Evolutionary conservation across 2,888 invertebrate genomes (phyloP).

Genomic region (Caenorhabditis zanzibari): DNA sequence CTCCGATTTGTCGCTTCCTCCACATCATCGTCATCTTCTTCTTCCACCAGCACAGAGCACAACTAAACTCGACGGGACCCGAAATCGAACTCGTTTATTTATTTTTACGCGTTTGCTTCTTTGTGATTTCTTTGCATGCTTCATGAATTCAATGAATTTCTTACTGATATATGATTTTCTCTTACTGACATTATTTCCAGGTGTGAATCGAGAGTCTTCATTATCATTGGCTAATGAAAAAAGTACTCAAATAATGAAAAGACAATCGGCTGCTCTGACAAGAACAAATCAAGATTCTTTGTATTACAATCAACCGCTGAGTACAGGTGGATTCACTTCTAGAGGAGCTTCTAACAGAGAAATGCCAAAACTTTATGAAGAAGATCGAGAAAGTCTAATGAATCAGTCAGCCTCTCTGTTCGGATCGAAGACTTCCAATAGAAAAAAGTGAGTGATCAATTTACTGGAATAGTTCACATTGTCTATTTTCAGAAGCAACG

Average conservation of each 20-base stretch:
- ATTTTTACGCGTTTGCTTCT: conserved; percentile 21
- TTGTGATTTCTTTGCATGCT: conserved; percentile 23
- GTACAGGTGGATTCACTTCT: conserved; percentile 68
- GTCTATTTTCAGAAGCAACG: conserved; percentile 18
- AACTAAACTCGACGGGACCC: not conserved
- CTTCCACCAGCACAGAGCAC: conserved; percentile 11
- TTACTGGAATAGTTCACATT: not conserved
- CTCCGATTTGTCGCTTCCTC: conserved; percentile 27
- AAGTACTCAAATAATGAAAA: conserved; percentile 59
- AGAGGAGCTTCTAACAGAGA: conserved; percentile 65
- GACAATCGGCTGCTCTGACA: conserved; percentile 40
- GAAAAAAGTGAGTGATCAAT: conserved; percentile 25
- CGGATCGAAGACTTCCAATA: conserved; percentile 40
- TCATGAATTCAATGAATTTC: conserved; percentile 12
- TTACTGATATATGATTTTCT: not conserved
- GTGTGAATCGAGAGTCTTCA: conserved; percentile 73
- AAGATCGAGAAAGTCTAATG: conserved; percentile 52
- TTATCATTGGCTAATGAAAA: conserved; percentile 68
- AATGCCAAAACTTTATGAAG: conserved; percentile 68
- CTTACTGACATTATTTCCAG: too few species aligned
- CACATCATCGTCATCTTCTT: conserved; percentile 11
- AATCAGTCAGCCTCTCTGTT: conserved; percentile 30
- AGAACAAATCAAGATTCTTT: conserved; percentile 36
- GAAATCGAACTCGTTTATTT: conserved; percentile 27
- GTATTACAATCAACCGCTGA: conserved; percentile 42